Evolutionary conservation across 2,888 invertebrate genomes (phyloP), one percentile per base, ranked within the genome.

Genomic region (Eurytoma adleriae): DNA sequence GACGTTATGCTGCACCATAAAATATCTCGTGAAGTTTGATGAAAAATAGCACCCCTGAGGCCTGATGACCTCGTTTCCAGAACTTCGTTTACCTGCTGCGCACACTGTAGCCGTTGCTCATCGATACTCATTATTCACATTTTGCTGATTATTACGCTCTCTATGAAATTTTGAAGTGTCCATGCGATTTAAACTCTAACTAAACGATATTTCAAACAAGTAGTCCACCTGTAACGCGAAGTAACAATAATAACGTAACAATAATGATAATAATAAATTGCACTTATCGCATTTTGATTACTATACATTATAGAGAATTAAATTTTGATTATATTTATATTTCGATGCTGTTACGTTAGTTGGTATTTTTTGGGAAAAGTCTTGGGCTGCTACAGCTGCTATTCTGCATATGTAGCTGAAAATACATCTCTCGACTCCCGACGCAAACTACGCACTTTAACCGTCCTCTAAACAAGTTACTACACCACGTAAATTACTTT

Each of bases 401-500:
- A 40, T 40, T 40, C 40, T 40, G 40, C 40, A 40, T 40, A 40
- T 40, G 40, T 40, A 40, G 40, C 40, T 40, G 40, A 40, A 40
- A 40, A 40, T 20, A 18, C 13, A 24, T 27, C 67, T 40, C 30
- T 40, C 40, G 50, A 48, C 30, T 67, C 10, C 50, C 40, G 40
- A 40, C 40, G 40, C 40, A 40, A 40, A 40, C 40, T 40, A 40
- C 40, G 50, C 20, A 18, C 61, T 69, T 69, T 69, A 76, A 69
- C 69, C 59, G 54, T 40, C 30, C 62, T 54, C 62, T 76, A 76
- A 67, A 69, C 70, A 30, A 76, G 76, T 62, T 76, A 69, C 61
- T 68, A 69, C 76, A 40, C n/a, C 27, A 24, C 52, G 59, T 64
- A 70, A 77, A 68, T 70, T 70, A 70, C 64, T 62, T 67, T 40